These are phyloP conservation scores for Clarias gariepinus DNA, from an alignment of 2,113 vertebrate genomes.

Conservation along the genomic window DNA sequence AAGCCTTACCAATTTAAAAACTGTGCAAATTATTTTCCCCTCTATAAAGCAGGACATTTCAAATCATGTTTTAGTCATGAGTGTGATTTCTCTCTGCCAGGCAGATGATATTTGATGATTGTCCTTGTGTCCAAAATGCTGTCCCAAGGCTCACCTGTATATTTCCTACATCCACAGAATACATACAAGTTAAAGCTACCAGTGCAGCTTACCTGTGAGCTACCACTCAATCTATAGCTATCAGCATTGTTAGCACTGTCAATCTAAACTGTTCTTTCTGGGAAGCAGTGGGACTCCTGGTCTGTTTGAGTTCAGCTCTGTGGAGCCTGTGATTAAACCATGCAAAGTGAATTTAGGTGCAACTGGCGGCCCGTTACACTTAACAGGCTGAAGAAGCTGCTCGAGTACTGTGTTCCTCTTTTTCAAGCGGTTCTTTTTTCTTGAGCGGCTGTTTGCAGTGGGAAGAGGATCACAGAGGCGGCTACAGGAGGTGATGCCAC, in stretches of 20 bases:
- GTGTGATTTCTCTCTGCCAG: constrained; percentile 12
- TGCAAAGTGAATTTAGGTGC: constrained; percentile 80
- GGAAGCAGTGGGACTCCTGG: constrained; percentile 80
- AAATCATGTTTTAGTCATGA: constrained; percentile 4
- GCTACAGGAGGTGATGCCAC: constrained; percentile 86
- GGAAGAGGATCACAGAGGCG: constrained; percentile 84
- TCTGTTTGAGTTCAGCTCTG: constrained; percentile 79
- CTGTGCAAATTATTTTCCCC: neutral
- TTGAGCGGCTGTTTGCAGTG: constrained; percentile 81
- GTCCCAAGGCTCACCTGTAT: neutral
- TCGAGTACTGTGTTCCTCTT: constrained; percentile 80
- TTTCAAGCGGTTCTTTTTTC: constrained; percentile 77
- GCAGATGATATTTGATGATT: constrained; percentile 7
- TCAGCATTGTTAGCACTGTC: neutral
- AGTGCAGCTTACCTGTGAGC: neutral
- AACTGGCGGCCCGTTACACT: constrained; percentile 55
- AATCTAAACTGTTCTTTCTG: constrained; percentile 59
- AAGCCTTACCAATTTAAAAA: neutral
- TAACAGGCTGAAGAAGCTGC: constrained; percentile 82
- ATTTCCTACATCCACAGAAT: constrained; percentile 20
- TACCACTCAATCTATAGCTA: constrained; percentile 19
- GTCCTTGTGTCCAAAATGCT: constrained; percentile 8
- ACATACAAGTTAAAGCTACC: neutral
- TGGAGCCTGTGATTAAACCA: constrained; percentile 84
- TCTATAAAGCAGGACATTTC: neutral